Evolutionary conservation across 1,140 invertebrate species (phyloP), one percentile per base, ranked within the genome.

Genomic region (Cotesia glomerata): DNA sequence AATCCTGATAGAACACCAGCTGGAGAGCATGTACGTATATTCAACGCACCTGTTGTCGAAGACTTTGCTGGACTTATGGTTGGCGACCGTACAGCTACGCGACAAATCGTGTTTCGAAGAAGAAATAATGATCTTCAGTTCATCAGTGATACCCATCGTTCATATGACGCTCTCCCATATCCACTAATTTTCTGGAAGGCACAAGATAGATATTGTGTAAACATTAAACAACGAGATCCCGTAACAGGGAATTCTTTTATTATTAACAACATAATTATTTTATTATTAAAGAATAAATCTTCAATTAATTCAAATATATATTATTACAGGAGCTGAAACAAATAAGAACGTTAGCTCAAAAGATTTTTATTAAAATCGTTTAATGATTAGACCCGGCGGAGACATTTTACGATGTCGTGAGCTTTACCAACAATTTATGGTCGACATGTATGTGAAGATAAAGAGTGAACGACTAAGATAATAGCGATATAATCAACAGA

Each of bases 401-500:
- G 35, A 36, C 35, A 36, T 36, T n/a, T 14, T n/a, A 52, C 35
- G 35, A 36, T 36, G 7, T 36, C 35, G 35, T 36, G 35, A 36
- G 35, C 35, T 36, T 36, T 36, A 7, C 7, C 35, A 36, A 36
- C 35, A 36, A 36, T 36, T 36, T 75, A 66, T 79, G 54, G 87
- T 87, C 34, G 86, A 82, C 76, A 86, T 85, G 82, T 88, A 81
- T 80, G 82, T 74, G 3, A 85, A 85, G 82, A 83, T 89, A 69
- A 86, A 89, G 81, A 85, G 74, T 59, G 83, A 86, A 78, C 75
- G 85, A 59, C 75, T 87, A 14, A 69, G 73, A 39, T 88, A 77
- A 72, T 82, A 88, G 34, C 45, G 80, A 73, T 75, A 77, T 5
- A 86, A 89, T 80, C 88, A 90, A 75, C 54, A 69, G 71, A 74